Evolutionary conservation across 1,140 invertebrate species (phyloP).

Genomic region (Orchestia grillus): DNA sequence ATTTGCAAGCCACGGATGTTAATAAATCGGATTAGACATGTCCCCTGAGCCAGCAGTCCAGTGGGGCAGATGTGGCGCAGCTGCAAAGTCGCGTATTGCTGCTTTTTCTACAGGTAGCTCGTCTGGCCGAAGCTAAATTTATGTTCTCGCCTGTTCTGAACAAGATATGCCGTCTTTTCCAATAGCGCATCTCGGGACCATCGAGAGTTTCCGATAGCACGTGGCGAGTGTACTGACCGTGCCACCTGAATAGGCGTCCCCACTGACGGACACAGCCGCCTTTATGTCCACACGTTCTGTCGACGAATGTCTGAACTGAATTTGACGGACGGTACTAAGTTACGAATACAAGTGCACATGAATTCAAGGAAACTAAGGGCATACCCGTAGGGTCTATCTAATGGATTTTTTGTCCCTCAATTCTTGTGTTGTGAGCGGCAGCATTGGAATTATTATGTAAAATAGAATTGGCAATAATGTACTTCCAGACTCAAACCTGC

Average conservation of each 20-base stretch:
- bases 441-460: not conserved
- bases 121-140: not conserved
- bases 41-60: not conserved
- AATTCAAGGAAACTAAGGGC: not conserved
- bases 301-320: not conserved
- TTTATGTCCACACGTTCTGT: not conserved
- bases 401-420: not conserved
- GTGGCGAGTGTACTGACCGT: not conserved
- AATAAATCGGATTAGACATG: conserved; percentile 50
- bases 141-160: not conserved
- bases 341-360: not conserved
- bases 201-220: not conserved
- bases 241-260: not conserved
- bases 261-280: not conserved
- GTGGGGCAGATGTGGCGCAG: conserved; percentile 4
- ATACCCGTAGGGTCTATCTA: not conserved
- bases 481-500: not conserved
- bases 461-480: not conserved
- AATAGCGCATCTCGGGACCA: not conserved
- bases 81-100: not conserved
- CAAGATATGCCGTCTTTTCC: not conserved
- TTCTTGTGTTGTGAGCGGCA: not conserved
- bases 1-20: conserved; percentile 38
- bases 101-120: conserved; percentile 15
- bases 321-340: not conserved